phyloP scores from a whole-genome alignment of 2,113 vertebrate genomes.

The Centrocercus urophasianus region DNA sequence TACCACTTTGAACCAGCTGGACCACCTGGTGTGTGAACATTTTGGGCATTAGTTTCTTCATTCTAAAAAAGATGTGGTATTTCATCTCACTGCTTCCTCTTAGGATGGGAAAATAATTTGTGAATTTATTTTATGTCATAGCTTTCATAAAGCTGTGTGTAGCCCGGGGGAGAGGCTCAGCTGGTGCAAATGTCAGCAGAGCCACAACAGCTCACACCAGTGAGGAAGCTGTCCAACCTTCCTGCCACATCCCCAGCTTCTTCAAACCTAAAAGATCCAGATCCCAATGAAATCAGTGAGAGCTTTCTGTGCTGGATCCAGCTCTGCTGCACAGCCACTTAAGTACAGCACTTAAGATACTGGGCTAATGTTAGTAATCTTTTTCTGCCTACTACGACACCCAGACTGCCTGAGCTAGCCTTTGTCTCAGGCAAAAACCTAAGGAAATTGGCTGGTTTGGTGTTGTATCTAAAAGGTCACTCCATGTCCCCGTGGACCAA shows the following conservation, averaged over 20 bases:
- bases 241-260: neutral
- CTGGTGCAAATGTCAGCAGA: neutral
- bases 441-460: neutral
- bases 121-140: neutral
- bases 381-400: neutral
- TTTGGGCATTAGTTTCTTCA: neutral
- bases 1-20: neutral
- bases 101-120: neutral
- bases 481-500: neutral
- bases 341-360: neutral
- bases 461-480: neutral
- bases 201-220: neutral
- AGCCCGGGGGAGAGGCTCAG: neutral
- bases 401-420: neutral
- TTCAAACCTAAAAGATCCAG: neutral
- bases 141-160: neutral
- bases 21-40: neutral
- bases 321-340: neutral
- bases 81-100: neutral
- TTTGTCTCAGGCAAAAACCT: slow-evolving; percentile 9
- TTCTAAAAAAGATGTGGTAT: neutral
- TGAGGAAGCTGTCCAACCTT: neutral
- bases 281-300: neutral
- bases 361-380: slow-evolving; percentile 7
- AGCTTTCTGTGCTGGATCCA: neutral